Percentiles rank a stretch among this genome's conserved stretches.
Conservation (phyloP, 2,888 invertebrate genomes). For the Limnephilus rhombicus region DNA sequence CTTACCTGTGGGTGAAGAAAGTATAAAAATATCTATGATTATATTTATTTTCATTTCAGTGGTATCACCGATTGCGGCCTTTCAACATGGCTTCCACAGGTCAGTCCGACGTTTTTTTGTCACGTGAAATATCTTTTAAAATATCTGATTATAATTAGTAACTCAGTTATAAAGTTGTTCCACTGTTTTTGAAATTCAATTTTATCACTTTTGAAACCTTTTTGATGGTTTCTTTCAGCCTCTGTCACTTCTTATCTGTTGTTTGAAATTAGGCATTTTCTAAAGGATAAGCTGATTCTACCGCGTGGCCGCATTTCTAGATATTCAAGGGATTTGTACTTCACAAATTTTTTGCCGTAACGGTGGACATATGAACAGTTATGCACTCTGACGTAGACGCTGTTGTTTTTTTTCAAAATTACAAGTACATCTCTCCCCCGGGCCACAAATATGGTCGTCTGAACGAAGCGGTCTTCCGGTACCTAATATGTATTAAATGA, state of each 20-base stretch:
- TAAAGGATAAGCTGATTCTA: conserved; percentile 70
- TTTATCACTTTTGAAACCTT: not conserved
- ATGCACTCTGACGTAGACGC: not conserved
- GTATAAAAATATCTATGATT: conserved; percentile 6
- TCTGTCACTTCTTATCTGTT: conserved; percentile 31
- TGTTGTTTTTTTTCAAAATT: conserved; percentile 35
- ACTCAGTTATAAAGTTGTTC: not conserved
- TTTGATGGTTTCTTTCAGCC: conserved; percentile 5
- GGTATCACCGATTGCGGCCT: conserved; percentile 77
- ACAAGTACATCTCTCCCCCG: conserved; percentile 23
- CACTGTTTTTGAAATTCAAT: conserved; percentile 11
- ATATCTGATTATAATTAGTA: conserved; percentile 56
- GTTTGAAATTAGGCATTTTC: conserved; percentile 55
- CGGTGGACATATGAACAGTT: conserved; percentile 14
- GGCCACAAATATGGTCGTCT: conserved; percentile 24
- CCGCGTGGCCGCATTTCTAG: conserved; percentile 78
- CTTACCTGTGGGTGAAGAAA: not conserved
- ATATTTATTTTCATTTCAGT: conserved; percentile 65
- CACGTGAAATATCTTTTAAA: conserved; percentile 74
- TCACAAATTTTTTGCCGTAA: not conserved
- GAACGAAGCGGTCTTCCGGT: conserved; percentile 53
- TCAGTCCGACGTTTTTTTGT: conserved; percentile 77
- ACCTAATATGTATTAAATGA: conserved; percentile 30
- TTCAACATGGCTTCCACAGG: conserved; percentile 87
- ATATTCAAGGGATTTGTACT: conserved; percentile 56